Evolutionary conservation across 2,888 invertebrate species (phyloP).

Genomic region (Hyalella azteca): DNA sequence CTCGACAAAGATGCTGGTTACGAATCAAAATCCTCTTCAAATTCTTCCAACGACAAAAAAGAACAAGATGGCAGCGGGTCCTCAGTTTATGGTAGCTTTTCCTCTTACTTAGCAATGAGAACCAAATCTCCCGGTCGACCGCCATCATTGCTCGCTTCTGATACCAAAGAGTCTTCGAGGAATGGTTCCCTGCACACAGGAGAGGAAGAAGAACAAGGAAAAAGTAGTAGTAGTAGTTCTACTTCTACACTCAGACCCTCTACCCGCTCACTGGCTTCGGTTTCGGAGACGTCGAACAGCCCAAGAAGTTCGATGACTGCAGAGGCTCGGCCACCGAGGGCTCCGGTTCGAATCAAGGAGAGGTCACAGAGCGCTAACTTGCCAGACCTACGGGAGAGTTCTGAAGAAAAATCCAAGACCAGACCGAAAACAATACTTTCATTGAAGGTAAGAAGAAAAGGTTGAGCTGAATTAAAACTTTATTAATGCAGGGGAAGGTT

Average conservation of each 20-base stretch:
- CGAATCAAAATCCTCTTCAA: constrained; percentile 43
- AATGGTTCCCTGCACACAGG: background rate
- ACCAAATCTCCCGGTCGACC: constrained; percentile 54
- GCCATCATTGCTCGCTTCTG: constrained; percentile 26
- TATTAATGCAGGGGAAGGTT: background rate
- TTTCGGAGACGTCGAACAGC: background rate
- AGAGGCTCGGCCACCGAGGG: constrained; percentile 46
- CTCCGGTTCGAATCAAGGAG: constrained; percentile 44
- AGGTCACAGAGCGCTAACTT: constrained; percentile 39
- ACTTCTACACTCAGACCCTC: background rate
- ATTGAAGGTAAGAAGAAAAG: background rate
- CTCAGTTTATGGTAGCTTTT: too few relatives aligned
- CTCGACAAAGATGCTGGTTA: constrained; percentile 44
- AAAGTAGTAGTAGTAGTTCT: too few relatives aligned
- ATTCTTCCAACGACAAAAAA: constrained; percentile 38
- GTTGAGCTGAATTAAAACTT: too few relatives aligned
- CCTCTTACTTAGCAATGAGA: constrained; percentile 54
- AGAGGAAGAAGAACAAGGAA: background rate
- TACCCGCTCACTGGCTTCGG: background rate
- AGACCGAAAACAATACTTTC: constrained; percentile 31
- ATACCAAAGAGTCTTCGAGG: background rate
- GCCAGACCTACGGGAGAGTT: constrained; percentile 44
- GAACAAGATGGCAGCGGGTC: constrained; percentile 3
- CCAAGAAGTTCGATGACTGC: constrained; percentile 13
- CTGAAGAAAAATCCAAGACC: background rate